Conservation (phyloP, 35 echinoderm and acorn worm species). For the Heliocidaris tuberculata region DNA sequence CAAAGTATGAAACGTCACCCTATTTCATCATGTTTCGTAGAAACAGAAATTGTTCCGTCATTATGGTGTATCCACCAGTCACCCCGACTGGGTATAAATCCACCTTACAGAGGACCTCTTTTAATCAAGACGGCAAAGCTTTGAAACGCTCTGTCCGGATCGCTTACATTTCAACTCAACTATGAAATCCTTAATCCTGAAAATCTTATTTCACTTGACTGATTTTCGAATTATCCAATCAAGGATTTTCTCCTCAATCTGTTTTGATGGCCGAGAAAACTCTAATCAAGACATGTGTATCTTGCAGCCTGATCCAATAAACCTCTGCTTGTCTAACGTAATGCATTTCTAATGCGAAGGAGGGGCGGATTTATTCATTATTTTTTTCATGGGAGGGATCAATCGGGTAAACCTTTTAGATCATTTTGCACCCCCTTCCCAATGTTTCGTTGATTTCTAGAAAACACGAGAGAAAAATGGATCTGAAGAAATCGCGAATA, state of each 20-base stretch:
- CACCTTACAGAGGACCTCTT: neutral
- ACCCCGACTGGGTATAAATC: neutral
- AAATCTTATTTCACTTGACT: neutral
- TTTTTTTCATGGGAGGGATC: neutral
- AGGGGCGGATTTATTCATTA: neutral
- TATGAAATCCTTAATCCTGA: neutral
- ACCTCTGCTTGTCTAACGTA: neutral
- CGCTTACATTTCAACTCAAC: neutral
- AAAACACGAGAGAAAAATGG: no score
- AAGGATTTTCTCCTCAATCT: neutral
- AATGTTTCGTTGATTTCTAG: no score
- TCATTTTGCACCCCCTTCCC: no score
- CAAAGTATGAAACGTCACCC: no score
- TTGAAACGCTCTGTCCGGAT: neutral
- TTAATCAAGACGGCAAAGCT: neutral
- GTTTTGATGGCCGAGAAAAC: conserved; percentile 2
- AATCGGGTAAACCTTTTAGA: no score
- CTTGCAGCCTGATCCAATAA: neutral
- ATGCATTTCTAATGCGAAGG: neutral
- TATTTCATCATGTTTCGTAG: no score
- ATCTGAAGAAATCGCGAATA: no score
- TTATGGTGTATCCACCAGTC: no score
- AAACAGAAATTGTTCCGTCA: no score
- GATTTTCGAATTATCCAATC: neutral
- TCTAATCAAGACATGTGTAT: neutral